phyloP scores from a whole-genome alignment of 2,888 invertebrate species.

The Oxytorus armatus region DNA sequence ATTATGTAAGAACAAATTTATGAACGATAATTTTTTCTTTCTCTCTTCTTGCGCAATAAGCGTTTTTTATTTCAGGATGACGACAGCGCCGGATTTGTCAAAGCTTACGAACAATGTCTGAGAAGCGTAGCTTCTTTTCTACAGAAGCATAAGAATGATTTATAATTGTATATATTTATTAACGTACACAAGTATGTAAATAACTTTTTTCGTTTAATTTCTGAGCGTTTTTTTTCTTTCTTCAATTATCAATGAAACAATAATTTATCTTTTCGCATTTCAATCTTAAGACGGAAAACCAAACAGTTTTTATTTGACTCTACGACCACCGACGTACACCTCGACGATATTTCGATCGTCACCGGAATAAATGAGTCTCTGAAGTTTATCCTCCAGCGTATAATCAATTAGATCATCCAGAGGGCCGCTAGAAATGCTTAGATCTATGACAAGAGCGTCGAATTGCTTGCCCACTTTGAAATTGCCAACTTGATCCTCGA shows the following conservation, averaged over 20 bases:
- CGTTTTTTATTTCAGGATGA: conserved; percentile 86
- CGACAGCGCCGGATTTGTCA: conserved; percentile 90
- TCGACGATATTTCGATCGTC: conserved; percentile 93
- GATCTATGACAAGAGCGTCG: conserved; percentile 93
- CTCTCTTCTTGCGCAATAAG: no score
- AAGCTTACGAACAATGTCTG: conserved; percentile 90
- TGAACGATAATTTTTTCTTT: conserved; percentile 1
- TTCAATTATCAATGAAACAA: background rate
- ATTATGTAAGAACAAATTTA: conserved; percentile 89
- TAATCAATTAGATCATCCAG: conserved; percentile 86
- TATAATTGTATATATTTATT: conserved; percentile 20
- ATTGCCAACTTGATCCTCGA: conserved; percentile 92
- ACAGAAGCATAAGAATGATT: conserved; percentile 76
- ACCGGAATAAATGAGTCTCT: conserved; percentile 92
- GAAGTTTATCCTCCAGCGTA: conserved; percentile 87
- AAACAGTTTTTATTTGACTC: conserved; percentile 83
- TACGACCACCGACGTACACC: conserved; percentile 88
- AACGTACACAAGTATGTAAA: conserved; percentile 33
- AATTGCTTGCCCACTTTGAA: conserved; percentile 93
- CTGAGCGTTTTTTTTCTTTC: background rate
- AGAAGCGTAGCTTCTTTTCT: conserved; percentile 89
- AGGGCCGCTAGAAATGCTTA: conserved; percentile 85
- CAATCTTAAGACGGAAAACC: background rate
- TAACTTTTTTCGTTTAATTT: conserved; percentile 4
- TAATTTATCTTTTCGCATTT: background rate